phyloP scores from a whole-genome alignment of 2,113 vertebrate genomes.

The Orthonyx spaldingii region DNA sequence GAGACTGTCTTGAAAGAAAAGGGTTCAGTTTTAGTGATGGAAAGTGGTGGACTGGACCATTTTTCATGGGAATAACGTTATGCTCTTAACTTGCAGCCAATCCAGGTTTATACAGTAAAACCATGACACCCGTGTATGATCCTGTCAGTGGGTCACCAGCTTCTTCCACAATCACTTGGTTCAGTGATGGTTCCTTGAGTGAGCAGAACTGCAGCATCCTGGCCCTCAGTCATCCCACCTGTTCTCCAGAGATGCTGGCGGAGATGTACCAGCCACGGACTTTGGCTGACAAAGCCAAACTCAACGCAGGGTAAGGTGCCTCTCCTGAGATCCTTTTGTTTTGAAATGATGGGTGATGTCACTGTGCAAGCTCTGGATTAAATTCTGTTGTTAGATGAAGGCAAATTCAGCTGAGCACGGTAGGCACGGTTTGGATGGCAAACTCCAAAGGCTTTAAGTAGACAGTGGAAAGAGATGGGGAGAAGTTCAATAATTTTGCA shows the following conservation, averaged over 20 bases:
- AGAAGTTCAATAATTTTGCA: neutral
- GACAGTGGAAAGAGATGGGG: neutral
- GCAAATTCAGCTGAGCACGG: neutral
- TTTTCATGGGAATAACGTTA: neutral
- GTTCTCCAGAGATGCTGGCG: slow-evolving; percentile 76
- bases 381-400: neutral
- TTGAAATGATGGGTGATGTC: neutral
- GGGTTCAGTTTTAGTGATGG: neutral
- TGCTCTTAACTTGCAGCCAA: slow-evolving; percentile 68
- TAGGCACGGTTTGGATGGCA: neutral
- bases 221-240: slow-evolving; percentile 73
- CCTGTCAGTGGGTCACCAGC: slow-evolving; percentile 84
- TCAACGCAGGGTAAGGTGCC: slow-evolving; percentile 82
- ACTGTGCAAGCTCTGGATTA: neutral
- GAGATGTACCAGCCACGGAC: slow-evolving; percentile 87
- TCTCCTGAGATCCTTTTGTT: neutral
- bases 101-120: slow-evolving; percentile 87
- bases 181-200: slow-evolving; percentile 80
- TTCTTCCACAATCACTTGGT: slow-evolving; percentile 87
- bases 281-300: slow-evolving; percentile 86
- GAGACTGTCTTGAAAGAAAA: neutral
- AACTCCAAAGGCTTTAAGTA: neutral
- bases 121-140: slow-evolving; percentile 89
- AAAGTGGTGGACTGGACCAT: neutral
- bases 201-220: slow-evolving; percentile 75